Conservation (phyloP, 2,113 vertebrate species). For the Bujurquina vittata region DNA sequence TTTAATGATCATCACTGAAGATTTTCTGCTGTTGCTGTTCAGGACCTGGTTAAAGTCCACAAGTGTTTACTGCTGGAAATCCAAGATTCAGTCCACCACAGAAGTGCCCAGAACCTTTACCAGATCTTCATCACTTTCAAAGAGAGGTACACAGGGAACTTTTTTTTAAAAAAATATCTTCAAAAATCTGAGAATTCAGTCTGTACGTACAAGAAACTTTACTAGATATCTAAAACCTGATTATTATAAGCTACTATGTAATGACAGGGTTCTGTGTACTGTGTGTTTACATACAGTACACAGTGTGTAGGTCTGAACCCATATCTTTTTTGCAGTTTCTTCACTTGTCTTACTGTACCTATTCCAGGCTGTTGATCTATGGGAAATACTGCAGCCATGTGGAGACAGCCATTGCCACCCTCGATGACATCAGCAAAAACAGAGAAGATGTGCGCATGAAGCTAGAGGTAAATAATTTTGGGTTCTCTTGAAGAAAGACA, state of each 20-base stretch:
- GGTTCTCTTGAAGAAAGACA: neutral
- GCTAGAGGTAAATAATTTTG: conserved; percentile 84
- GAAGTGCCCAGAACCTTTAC: conserved; percentile 91
- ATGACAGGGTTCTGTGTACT: neutral
- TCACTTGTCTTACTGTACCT: neutral
- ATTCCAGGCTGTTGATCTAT: conserved; percentile 90
- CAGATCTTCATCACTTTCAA: conserved; percentile 96
- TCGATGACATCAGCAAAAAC: conserved; percentile 93
- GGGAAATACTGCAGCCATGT: conserved; percentile 98
- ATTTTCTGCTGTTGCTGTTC: conserved; percentile 54
- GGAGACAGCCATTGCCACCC: conserved; percentile 88
- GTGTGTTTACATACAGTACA: no score
- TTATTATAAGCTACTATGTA: neutral
- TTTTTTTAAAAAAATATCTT: neutral
- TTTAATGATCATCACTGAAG: neutral
- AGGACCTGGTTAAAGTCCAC: conserved; percentile 97
- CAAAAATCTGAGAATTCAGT: neutral
- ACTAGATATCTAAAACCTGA: neutral
- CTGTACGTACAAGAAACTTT: neutral
- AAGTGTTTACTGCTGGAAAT: conserved; percentile 89
- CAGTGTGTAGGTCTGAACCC: neutral
- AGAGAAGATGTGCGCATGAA: conserved; percentile 95
- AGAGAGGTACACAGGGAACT: conserved; percentile 85
- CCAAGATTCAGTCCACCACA: conserved; percentile 89
- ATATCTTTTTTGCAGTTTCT: neutral